phyloP scores from a whole-genome alignment of 2,888 invertebrate species.

The Rhamphomyia laevipes region DNA sequence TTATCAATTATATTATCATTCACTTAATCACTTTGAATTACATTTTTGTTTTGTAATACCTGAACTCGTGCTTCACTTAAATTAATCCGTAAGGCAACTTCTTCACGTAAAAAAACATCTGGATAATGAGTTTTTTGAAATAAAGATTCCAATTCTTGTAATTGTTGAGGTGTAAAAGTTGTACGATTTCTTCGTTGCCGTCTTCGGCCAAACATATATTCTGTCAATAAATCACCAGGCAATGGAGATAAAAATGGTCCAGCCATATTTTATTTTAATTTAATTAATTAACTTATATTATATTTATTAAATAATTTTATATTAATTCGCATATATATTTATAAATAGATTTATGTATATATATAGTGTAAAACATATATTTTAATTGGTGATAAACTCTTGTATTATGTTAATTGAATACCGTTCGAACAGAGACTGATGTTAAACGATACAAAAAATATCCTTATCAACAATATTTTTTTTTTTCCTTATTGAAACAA shows the following conservation, averaged over 20 bases:
- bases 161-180: slow-evolving; percentile 87
- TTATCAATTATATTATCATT: too few species aligned
- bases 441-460: background rate
- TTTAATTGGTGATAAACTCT: too few species aligned
- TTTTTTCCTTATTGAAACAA: background rate
- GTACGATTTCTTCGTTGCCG: slow-evolving; percentile 83
- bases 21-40: too few species aligned
- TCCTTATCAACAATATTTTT: too few species aligned
- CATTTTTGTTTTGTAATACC: slow-evolving; percentile 20
- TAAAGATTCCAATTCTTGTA: slow-evolving; percentile 79
- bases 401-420: slow-evolving; percentile 6
- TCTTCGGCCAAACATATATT: slow-evolving; percentile 85
- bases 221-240: slow-evolving; percentile 78
- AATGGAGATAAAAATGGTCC: slow-evolving; percentile 77
- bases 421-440: slow-evolving; percentile 12
- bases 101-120: slow-evolving; percentile 71
- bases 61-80: slow-evolving; percentile 89
- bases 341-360: too few species aligned
- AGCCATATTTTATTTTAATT: slow-evolving; percentile 49
- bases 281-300: background rate
- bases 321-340: too few species aligned
- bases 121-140: slow-evolving; percentile 94
- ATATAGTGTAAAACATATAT: too few species aligned
- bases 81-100: slow-evolving; percentile 81
- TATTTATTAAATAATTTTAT: background rate